phyloP scores from a whole-genome alignment of 2,113 vertebrate genomes.

The Actenoides lindsayi region DNA sequence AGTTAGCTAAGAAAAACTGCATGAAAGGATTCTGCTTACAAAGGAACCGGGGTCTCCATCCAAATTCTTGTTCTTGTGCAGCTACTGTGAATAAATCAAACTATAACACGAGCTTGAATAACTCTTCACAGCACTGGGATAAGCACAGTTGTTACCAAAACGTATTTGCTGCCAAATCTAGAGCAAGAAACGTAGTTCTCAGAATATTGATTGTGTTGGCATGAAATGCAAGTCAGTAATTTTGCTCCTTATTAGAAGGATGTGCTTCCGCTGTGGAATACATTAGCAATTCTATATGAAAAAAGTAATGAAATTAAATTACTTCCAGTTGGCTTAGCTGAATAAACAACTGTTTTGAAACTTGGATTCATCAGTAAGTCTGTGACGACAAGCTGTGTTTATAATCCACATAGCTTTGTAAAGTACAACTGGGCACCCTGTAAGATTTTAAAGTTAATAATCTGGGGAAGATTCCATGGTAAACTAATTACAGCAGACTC shows the following conservation, averaged over 20 bases:
- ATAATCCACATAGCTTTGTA: conserved; percentile 18
- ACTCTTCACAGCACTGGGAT: neutral
- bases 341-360: conserved; percentile 48
- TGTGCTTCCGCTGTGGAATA: neutral
- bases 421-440: neutral
- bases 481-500: neutral
- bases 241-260: conserved; percentile 19
- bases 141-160: neutral
- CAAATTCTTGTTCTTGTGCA: neutral
- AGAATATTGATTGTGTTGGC: neutral
- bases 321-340: conserved; percentile 37
- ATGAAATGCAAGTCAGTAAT: neutral
- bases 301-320: conserved; percentile 25
- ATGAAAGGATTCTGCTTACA: neutral
- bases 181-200: neutral
- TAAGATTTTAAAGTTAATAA: neutral
- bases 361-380: neutral
- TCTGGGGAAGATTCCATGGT: neutral
- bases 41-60: neutral
- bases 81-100: conserved; percentile 29
- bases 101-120: neutral
- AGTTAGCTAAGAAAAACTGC: neutral
- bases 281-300: neutral
- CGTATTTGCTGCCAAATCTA: neutral
- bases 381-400: neutral